A percentile compares a stretch with the other conserved stretches of the same genome.
phyloP scores from a whole-genome alignment of 2,888 invertebrate genomes.

The Acrocera orbiculus region DNA sequence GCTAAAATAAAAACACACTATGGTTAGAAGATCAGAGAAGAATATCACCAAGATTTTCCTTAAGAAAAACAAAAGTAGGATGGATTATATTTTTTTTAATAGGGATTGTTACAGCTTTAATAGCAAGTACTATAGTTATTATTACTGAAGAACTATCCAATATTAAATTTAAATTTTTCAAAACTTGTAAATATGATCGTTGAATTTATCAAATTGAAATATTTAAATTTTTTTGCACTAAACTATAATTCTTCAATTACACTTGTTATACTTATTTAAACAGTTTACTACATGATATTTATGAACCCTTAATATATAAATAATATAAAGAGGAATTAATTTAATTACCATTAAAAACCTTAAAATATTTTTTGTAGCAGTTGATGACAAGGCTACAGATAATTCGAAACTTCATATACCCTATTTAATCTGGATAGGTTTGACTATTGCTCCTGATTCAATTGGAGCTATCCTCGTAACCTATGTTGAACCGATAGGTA shows the following conservation, averaged over 20 bases:
- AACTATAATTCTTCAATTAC: no score
- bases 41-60: constrained; percentile 50
- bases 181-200: constrained; percentile 44
- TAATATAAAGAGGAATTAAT: not conserved
- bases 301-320: no score
- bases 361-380: constrained; percentile 40
- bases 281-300: no score
- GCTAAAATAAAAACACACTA: constrained; percentile 73
- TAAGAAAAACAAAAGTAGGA: constrained; percentile 62
- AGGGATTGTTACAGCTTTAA: constrained; percentile 61
- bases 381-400: constrained; percentile 51
- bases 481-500: constrained; percentile 51
- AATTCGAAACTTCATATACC: constrained; percentile 66
- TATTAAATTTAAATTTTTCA: constrained; percentile 64
- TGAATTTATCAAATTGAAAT: no score
- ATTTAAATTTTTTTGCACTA: no score
- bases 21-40: constrained; percentile 63
- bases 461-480: constrained; percentile 70
- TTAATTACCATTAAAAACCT: constrained; percentile 5
- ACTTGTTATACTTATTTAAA: no score
- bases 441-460: constrained; percentile 66
- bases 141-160: constrained; percentile 68
- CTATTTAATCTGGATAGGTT: constrained; percentile 61
- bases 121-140: constrained; percentile 81
- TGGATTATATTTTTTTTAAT: constrained; percentile 90